These are phyloP conservation scores for Monoplex corrugatus DNA, from an alignment of 2,888 invertebrate species.

Conservation along the genomic window DNA sequence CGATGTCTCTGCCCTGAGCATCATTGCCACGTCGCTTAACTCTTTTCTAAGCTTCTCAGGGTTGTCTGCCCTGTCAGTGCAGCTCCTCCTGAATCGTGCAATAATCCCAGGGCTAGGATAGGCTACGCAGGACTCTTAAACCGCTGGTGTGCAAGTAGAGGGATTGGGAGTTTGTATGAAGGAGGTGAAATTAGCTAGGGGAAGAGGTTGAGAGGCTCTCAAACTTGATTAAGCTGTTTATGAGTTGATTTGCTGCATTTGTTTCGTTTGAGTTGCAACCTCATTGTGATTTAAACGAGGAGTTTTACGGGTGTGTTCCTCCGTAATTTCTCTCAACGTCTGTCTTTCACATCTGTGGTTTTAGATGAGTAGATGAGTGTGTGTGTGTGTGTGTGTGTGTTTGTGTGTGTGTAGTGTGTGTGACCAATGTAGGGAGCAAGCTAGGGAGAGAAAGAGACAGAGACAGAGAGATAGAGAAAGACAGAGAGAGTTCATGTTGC, in stretches of 20 bases:
- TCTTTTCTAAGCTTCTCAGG: constrained; percentile 8
- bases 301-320: too few species aligned
- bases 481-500: too few species aligned
- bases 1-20: background rate
- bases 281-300: background rate
- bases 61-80: constrained; percentile 13
- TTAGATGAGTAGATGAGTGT: background rate
- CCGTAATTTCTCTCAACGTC: too few species aligned
- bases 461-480: too few species aligned
- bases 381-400: background rate
- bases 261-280: background rate
- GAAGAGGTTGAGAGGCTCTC: constrained; percentile 16
- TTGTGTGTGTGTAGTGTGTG: background rate
- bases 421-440: too few species aligned
- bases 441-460: too few species aligned
- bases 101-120: background rate
- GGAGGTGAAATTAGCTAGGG: constrained; percentile 17
- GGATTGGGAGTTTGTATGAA: background rate
- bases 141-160: background rate
- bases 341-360: too few species aligned
- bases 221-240: constrained; percentile 31
- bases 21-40: constrained; percentile 16
- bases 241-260: background rate
- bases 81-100: background rate
- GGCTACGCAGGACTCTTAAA: too few species aligned